Base-by-base conservation (phyloP, 1,140 invertebrate species). In the Hypsibius dujardini region DNA sequence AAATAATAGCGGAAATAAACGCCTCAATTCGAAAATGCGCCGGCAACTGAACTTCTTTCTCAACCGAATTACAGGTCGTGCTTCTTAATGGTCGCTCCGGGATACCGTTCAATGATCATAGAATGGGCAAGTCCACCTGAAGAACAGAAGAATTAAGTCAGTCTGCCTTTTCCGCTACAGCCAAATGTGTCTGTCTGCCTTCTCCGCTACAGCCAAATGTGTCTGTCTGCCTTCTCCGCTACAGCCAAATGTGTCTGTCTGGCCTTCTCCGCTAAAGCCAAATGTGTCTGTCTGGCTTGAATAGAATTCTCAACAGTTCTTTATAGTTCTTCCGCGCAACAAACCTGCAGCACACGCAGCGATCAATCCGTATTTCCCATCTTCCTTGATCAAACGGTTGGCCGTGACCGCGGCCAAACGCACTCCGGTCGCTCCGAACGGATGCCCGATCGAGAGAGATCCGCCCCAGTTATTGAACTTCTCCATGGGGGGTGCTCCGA, bases 401-500 rank as follows among this genome's bases (percentile, higher is more conserved):
- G 95, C 93, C 46, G 88, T 85, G 79, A 89, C 89, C 76, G 88
- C 86, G 1, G 87, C 84, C 59, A 92, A 81, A 46, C 89, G 81
- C 12, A 87, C 81, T 76, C 89, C 96, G 69, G 96, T 99, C 56
- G 96, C 96, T 50, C 92, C 96, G 81, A 99, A 99, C 15, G 96
- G 96, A 85, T 99, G 96, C 69, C 96, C 96, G 76, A 99, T 89
- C 2, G 93, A 96, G 1, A 99, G 82, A 1, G 93, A 97, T 59
- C 96, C 96, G 73, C 96, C 96, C 95, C 95, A 98, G 1, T 83
- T 83, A 79, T 99, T 99, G 81, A 95, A 90, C 80, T 98, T 98
- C 59, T 85, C 86, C 75, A 98, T 76, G 76, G 92, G 88, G 0
- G 92, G 87, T 2, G 84, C 79, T 45, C 95, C 95, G 62, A 93